Conservation (phyloP, 1,140 invertebrate genomes). For the Zaprionus ornatus region DNA sequence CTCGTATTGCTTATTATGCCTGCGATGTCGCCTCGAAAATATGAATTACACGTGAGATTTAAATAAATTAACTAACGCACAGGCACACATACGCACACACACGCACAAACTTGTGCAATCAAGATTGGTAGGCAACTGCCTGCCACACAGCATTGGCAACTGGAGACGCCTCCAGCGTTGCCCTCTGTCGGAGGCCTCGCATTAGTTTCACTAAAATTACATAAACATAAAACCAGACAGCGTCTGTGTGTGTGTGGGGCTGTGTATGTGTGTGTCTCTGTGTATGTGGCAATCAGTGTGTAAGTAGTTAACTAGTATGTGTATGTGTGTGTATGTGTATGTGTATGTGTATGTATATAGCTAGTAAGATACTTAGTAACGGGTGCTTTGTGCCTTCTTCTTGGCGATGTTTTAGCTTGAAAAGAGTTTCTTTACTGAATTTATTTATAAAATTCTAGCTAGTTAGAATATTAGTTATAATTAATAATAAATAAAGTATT, state of each 20-base stretch:
- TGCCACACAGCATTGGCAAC: conserved; percentile 3
- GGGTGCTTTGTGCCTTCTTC: conserved; percentile 15
- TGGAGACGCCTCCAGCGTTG: conserved; percentile 3
- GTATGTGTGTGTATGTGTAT: too few species aligned
- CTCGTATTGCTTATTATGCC: conserved; percentile 70
- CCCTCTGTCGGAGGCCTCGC: conserved; percentile 28
- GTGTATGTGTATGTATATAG: not conserved
- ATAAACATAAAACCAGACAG: conserved; percentile 26
- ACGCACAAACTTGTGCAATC: not conserved
- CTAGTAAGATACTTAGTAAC: conserved; percentile 6
- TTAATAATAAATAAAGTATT: not conserved
- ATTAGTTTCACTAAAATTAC: conserved; percentile 27
- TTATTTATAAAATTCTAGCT: not conserved
- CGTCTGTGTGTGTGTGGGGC: conserved; percentile 9
- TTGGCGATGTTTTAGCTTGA: conserved; percentile 2
- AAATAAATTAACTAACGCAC: conserved; percentile 75
- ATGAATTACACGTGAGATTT: conserved; percentile 79
- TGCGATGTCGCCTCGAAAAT: conserved; percentile 63
- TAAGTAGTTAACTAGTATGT: conserved; percentile 16
- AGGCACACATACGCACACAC: conserved; percentile 2
- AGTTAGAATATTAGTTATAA: not conserved
- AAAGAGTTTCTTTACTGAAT: not conserved
- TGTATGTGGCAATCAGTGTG: too few species aligned
- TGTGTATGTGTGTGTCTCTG: too few species aligned
- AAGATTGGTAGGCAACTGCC: not conserved